A percentile compares a stretch with the other conserved stretches of the same genome.
Evolutionary conservation across 2,113 vertebrate species (phyloP).

Genomic region (Platysternon megacephalum): DNA sequence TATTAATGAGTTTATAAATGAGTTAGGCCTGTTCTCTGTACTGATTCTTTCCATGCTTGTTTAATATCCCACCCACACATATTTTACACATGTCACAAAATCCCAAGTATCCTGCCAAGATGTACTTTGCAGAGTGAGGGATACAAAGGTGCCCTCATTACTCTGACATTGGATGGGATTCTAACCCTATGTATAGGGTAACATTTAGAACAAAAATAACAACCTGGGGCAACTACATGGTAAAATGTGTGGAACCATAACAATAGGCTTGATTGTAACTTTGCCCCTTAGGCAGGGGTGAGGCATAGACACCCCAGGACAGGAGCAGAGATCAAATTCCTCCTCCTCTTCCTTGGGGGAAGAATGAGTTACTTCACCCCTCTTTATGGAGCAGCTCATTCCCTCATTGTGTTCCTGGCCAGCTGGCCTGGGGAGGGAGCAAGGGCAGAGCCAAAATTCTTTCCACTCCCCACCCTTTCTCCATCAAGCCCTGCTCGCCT

Average conservation of each 20-base stretch:
- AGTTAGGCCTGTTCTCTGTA: not conserved
- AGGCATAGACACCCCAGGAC: not conserved
- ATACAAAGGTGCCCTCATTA: not conserved
- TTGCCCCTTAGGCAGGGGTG: not conserved
- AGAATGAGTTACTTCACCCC: not conserved
- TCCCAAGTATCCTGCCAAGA: not conserved
- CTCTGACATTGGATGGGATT: not conserved
- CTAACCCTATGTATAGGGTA: not conserved
- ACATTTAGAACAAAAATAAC: not conserved
- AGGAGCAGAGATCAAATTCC: fast-evolving
- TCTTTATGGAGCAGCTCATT: not conserved
- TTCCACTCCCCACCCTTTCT: not conserved
- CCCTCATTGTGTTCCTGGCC: not conserved
- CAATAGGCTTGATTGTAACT: not conserved
- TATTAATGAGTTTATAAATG: not conserved
- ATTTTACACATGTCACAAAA: not conserved
- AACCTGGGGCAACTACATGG: not conserved
- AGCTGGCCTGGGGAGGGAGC: not conserved
- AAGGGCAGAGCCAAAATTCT: not conserved
- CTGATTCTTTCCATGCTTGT: conserved; percentile 2
- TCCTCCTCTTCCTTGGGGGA: not conserved
- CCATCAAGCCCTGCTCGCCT: not conserved
- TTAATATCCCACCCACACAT: not conserved
- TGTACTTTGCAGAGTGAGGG: not conserved
- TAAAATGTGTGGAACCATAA: not conserved